Percentiles rank a stretch among this genome's conserved stretches.
phyloP scores from a whole-genome alignment of 2,888 invertebrate species.

The Eupithecia tripunctaria region DNA sequence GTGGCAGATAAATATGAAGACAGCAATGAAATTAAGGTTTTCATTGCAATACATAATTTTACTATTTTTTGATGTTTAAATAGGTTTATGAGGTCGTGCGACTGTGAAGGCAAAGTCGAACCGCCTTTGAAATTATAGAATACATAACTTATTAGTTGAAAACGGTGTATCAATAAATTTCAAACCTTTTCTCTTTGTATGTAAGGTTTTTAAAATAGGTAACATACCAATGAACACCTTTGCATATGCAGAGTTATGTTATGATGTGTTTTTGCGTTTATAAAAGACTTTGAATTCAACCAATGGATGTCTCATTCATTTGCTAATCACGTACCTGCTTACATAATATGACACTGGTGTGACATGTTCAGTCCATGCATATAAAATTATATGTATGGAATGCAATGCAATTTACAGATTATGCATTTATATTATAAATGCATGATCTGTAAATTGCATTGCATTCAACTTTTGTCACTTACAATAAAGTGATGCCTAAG shows the following conservation, averaged over 20 bases:
- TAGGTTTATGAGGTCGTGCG: too few relatives aligned
- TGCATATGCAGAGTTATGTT: constrained; percentile 1
- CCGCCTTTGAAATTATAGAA: too few relatives aligned
- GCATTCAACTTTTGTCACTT: background rate
- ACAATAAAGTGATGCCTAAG: background rate
- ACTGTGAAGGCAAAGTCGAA: too few relatives aligned
- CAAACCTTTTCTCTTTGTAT: background rate
- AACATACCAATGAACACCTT: background rate
- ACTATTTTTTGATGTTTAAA: background rate
- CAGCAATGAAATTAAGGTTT: background rate
- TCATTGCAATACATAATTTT: background rate
- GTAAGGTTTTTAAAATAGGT: background rate
- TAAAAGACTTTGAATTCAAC: background rate
- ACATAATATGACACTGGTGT: background rate
- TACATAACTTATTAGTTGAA: too few relatives aligned
- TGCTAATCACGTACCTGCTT: too few relatives aligned
- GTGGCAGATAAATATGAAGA: background rate
- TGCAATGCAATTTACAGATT: too few relatives aligned
- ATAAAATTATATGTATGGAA: too few relatives aligned
- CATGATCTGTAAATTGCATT: background rate
- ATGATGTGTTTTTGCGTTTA: background rate
- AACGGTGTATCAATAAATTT: background rate
- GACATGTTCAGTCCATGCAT: background rate
- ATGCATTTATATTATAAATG: too few relatives aligned
- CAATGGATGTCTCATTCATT: background rate